A percentile compares a stretch with the other conserved stretches of the same genome.
Evolutionary conservation across 2,888 invertebrate species (phyloP).

Genomic region (Melikaiella ostensackeni): DNA sequence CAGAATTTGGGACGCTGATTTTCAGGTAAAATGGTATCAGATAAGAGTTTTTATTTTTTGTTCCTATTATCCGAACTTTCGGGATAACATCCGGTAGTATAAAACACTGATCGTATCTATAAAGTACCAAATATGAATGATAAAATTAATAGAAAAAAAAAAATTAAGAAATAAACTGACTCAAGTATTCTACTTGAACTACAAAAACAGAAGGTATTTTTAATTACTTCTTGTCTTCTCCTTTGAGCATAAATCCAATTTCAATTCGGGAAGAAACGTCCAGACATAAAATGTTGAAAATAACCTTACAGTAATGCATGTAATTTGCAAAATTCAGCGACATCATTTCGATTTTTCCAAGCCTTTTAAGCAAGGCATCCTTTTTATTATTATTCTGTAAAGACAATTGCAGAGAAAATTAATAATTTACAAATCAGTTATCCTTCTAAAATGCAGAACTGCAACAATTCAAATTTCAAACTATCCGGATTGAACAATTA

Average conservation of each 20-base stretch:
- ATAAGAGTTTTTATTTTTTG: neutral
- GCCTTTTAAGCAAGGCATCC: neutral
- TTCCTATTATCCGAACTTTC: neutral
- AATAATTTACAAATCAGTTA: neutral
- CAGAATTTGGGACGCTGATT: neutral
- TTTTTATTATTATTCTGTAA: neutral
- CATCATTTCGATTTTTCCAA: neutral
- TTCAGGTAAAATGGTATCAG: neutral
- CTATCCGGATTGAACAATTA: no score
- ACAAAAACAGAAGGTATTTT: neutral
- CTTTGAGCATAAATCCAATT: neutral
- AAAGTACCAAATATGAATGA: neutral
- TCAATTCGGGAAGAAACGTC: neutral
- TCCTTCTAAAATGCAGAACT: no score
- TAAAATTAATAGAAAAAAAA: no score
- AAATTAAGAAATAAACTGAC: neutral
- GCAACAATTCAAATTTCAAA: no score
- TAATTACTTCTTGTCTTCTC: neutral
- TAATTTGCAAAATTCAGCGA: neutral
- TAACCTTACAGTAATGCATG: neutral
- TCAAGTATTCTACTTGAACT: neutral
- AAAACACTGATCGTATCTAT: neutral
- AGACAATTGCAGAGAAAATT: neutral
- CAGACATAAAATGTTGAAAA: neutral
- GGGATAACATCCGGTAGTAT: neutral